Conservation (phyloP, 2,888 invertebrate species). For the Epistrophe grossulariae region DNA sequence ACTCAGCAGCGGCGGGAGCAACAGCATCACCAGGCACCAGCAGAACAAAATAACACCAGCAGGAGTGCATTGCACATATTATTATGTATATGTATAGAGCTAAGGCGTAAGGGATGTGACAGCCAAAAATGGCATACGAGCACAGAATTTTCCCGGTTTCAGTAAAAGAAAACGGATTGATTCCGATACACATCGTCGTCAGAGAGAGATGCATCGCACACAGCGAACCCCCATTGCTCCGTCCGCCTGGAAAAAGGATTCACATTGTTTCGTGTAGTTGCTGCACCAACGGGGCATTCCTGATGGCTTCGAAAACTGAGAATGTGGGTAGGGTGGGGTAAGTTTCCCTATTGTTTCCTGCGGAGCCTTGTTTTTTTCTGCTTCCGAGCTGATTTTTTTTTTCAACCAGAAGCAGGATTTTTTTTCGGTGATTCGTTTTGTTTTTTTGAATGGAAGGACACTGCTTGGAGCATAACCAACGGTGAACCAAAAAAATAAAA, state of each 20-base stretch:
- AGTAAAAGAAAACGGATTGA: constrained; percentile 60
- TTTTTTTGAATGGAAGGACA: constrained; percentile 9
- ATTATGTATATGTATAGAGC: too few species aligned
- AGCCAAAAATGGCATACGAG: constrained; percentile 7
- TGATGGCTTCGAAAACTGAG: background rate
- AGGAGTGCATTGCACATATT: constrained; percentile 9
- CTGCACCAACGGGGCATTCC: constrained; percentile 16
- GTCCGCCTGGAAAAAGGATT: background rate
- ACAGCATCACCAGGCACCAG: constrained; percentile 47
- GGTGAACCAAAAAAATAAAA: constrained; percentile 47
- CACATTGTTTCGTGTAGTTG: constrained; percentile 52
- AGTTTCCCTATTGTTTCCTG: constrained; percentile 60
- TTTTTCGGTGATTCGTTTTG: constrained; percentile 28
- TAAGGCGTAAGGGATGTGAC: background rate
- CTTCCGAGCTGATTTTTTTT: constrained; percentile 3
- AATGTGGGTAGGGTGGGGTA: background rate
- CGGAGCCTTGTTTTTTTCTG: constrained; percentile 30
- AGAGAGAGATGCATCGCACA: constrained; percentile 29
- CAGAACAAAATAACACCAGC: constrained; percentile 19
- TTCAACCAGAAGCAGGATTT: constrained; percentile 38
- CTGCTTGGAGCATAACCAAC: constrained; percentile 24
- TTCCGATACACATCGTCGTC: constrained; percentile 53
- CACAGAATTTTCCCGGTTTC: background rate
- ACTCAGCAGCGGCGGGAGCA: constrained; percentile 6
- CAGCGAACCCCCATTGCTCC: background rate